Base-by-base conservation (phyloP, 2,797 vertebrate species). In the Lindbergichthys nudifrons region DNA sequence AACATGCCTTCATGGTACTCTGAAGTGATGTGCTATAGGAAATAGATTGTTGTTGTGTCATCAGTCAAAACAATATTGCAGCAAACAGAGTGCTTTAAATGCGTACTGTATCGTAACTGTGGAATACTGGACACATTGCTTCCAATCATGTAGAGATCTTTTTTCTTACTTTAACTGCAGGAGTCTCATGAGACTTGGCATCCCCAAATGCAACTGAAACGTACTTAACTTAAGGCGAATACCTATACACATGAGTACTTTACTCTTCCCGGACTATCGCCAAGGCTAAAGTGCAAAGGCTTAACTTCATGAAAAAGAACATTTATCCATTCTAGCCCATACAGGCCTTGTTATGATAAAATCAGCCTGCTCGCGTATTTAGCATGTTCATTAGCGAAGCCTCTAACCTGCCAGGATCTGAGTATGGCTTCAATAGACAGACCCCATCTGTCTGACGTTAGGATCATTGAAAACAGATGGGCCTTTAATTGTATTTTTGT, bases 391-490 rank as follows among this genome's bases (percentile, higher is more conserved):
- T 94, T 92, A 93, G 88, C 57, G 58, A 82, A 90, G 88, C 79
- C 74, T 81, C 83, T 83, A 92, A 94, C 95, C 96, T 95, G 96
- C 96, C 95, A 96, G 93, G 93, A 93, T 94, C 86, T 89, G 94
- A 94, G 95, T 95, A 95, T 97, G 96, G 95, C 93, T 97, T 97
- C 95, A 96, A 97, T 97, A 95, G 88, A 96, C 92, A 84, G 89
- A 92, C 89, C 79, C 96, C 97, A 98, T 99, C 96, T 98, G 97
- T 84, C 87, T 94, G 92, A 95, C 88, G 95, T 98, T 97, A 98
- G 88, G 91, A 91, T 92, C 95, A 98, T 96, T 96, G 96, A 95
- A 97, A 97, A 96, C 97, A 98, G 96, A 98, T 98, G 97, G 96
- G 95, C 93, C 94, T 96, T 94, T 97, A 98, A 97, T 97, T 98